Evolutionary conservation across 2,888 invertebrate genomes (phyloP).

Genomic region (Willowsia nigromaculata): DNA sequence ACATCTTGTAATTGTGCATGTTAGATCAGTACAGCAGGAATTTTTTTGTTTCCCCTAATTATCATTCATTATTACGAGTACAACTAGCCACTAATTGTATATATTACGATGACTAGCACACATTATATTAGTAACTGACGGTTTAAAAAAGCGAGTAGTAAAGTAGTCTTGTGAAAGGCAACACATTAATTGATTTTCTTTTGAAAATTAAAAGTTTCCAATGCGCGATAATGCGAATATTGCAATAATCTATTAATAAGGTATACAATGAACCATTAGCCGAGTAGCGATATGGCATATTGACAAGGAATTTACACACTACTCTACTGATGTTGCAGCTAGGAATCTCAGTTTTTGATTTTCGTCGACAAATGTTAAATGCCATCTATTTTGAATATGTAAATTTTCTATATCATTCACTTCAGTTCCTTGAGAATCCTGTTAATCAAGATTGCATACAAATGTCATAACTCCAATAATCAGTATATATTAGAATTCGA

Average conservation of each 20-base stretch:
- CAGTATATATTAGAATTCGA: neutral
- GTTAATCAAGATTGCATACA: neutral
- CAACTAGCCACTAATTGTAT: too few species aligned
- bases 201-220: too few species aligned
- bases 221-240: too few species aligned
- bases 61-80: neutral
- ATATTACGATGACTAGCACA: too few species aligned
- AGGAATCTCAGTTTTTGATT: conserved; percentile 43
- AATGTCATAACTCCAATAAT: neutral
- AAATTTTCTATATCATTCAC: conserved; percentile 20
- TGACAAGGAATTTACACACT: neutral
- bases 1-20: neutral
- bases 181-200: too few species aligned
- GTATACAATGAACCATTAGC: neutral
- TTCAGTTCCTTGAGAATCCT: conserved; percentile 59
- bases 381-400: conserved; percentile 38
- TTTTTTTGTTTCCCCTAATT: neutral
- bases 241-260: too few species aligned
- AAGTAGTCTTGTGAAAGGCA: too few species aligned
- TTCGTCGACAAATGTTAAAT: conserved; percentile 21
- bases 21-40: conserved; percentile 19
- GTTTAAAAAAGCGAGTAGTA: too few species aligned
- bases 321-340: conserved; percentile 8
- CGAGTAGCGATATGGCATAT: neutral
- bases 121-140: too few species aligned